These are phyloP conservation scores for Tineola bisselliella DNA, from an alignment of 2,888 invertebrate genomes.

Conservation along the genomic window DNA sequence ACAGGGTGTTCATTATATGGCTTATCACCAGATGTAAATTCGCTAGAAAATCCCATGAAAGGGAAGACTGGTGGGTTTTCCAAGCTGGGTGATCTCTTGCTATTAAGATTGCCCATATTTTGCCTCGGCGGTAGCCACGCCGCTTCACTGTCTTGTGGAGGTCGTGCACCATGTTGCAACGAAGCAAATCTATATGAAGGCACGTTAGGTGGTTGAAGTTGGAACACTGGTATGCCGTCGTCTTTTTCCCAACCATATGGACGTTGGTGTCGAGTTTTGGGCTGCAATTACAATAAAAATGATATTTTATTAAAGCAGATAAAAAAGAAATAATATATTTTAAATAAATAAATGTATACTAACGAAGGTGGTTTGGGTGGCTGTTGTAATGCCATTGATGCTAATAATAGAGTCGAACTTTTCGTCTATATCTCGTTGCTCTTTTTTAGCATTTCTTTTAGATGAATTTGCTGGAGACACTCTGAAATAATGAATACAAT, in stretches of 20 bases:
- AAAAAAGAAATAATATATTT: neutral
- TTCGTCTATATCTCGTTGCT: conserved; percentile 47
- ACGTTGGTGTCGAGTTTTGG: conserved; percentile 78
- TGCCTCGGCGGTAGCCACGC: conserved; percentile 58
- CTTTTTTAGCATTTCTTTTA: conserved; percentile 62
- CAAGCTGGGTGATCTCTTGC: conserved; percentile 48
- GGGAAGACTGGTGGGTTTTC: conserved; percentile 57
- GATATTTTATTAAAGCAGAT: neutral
- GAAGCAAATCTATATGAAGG: conserved; percentile 74
- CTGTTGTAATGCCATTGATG: conserved; percentile 69
- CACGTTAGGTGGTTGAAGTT: conserved; percentile 66
- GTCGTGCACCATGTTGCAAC: conserved; percentile 70
- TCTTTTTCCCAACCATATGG: conserved; percentile 79
- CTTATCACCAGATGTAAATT: conserved; percentile 50
- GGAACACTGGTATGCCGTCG: conserved; percentile 33
- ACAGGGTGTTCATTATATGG: conserved; percentile 73
- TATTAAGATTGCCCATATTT: conserved; percentile 24
- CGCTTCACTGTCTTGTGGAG: conserved; percentile 38
- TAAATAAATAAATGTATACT: conserved; percentile 33
- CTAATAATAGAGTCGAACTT: conserved; percentile 55
- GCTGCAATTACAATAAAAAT: conserved; percentile 54
- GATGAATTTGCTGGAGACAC: conserved; percentile 77
- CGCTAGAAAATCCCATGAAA: conserved; percentile 61
- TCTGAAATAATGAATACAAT: conserved; percentile 42
- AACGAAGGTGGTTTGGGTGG: conserved; percentile 84